Percentiles rank a stretch among this genome's conserved stretches.
These are phyloP conservation scores for Tor tambroides DNA, from an alignment of 2,113 vertebrate species.

Conservation along the genomic window DNA sequence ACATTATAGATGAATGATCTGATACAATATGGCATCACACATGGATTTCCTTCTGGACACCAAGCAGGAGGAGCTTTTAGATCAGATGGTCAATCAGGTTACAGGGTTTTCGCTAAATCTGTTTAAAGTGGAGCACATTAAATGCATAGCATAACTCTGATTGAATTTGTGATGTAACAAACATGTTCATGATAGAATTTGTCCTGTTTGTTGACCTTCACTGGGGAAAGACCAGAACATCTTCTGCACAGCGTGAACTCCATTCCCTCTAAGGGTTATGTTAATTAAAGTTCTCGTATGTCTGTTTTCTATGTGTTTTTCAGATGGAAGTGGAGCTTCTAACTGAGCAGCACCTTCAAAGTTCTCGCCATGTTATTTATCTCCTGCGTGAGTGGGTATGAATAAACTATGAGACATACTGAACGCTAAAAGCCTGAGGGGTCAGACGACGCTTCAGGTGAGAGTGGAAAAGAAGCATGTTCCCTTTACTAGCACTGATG, in stretches of 20 bases:
- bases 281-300: not conserved
- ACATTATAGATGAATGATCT: not conserved
- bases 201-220: not conserved
- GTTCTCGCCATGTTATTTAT: conserved; percentile 20
- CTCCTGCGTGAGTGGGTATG: not conserved
- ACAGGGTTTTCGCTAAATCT: not conserved
- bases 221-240: not conserved
- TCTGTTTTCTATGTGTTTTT: not conserved
- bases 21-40: not conserved
- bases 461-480: not conserved
- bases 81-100: not conserved
- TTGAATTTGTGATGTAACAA: not conserved
- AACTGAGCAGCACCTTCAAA: conserved; percentile 5
- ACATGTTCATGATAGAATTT: not conserved
- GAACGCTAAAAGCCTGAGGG: conserved; percentile 19
- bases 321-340: not conserved
- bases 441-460: not conserved
- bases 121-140: not conserved
- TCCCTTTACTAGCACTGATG: not conserved
- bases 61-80: not conserved
- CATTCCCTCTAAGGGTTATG: not conserved
- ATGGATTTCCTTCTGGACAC: not conserved
- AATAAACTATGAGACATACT: not conserved
- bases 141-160: not conserved
- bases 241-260: not conserved